Percentiles rank a stretch among this genome's conserved stretches.
phyloP scores from a whole-genome alignment of 2,888 invertebrate genomes.

The Pollenia amentaria region DNA sequence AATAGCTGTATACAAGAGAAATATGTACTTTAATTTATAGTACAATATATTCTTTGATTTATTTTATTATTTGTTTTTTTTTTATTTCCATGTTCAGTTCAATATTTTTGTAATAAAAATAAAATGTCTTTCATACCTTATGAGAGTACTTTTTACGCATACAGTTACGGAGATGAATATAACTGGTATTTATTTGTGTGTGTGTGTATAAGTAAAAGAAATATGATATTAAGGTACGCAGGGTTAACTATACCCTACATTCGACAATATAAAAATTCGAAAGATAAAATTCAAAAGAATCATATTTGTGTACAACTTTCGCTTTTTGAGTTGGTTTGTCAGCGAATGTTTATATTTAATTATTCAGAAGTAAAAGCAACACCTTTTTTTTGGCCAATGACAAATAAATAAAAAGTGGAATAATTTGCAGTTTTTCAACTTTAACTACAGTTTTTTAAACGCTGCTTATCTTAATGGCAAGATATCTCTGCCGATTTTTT shows the following conservation, averaged over 20 bases:
- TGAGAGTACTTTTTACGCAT: not conserved
- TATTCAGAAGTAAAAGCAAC: no score
- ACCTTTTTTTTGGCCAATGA: no score
- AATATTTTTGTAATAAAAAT: conserved; percentile 31
- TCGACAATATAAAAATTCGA: not conserved
- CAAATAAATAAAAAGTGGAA: no score
- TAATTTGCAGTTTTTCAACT: no score
- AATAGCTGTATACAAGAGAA: conserved; percentile 32
- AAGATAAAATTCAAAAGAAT: no score
- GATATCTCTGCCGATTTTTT: no score
- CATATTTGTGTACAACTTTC: no score
- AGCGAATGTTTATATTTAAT: no score
- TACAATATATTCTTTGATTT: conserved; percentile 39
- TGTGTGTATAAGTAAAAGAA: not conserved
- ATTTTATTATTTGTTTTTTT: conserved; percentile 43
- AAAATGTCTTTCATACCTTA: conserved; percentile 23
- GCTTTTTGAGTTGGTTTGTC: no score
- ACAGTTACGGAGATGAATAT: not conserved
- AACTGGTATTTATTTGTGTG: not conserved
- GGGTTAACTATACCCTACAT: not conserved
- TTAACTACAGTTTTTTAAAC: no score
- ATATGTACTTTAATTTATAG: conserved; percentile 45
- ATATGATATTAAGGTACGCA: no score
- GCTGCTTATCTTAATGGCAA: no score
- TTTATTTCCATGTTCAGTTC: conserved; percentile 13